Percentiles rank a stretch among this genome's conserved stretches.
Evolutionary conservation across 2,888 invertebrate genomes (phyloP).

Genomic region (Spilosoma lubricipeda): DNA sequence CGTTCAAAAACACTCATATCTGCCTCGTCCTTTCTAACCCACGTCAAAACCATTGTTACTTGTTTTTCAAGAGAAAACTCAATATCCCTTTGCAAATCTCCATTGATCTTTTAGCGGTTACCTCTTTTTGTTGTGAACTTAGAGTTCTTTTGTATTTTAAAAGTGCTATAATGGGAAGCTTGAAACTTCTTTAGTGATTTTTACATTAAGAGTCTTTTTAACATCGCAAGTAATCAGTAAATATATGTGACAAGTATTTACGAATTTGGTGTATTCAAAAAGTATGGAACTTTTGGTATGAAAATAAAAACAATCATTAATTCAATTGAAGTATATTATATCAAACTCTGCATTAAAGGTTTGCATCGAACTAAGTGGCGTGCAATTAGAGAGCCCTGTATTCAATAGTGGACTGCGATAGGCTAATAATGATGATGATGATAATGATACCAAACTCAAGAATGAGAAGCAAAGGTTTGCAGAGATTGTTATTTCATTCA

Average conservation of each 20-base stretch:
- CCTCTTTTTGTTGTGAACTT: slow-evolving; percentile 58
- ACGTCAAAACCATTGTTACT: slow-evolving; percentile 71
- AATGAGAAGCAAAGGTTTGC: no score
- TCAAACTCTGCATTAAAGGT: no score
- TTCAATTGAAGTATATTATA: no score
- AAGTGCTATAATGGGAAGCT: slow-evolving; percentile 34
- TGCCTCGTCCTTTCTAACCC: slow-evolving; percentile 56
- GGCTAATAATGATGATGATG: no score
- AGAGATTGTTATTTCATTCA: no score
- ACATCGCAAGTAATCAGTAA: neutral
- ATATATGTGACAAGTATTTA: neutral
- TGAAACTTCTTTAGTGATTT: slow-evolving; percentile 26
- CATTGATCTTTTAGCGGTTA: slow-evolving; percentile 62
- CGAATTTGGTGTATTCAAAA: neutral
- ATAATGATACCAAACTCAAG: no score
- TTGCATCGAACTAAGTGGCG: no score
- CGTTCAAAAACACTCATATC: slow-evolving; percentile 44
- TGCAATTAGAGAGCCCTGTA: no score
- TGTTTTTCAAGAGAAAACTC: slow-evolving; percentile 66
- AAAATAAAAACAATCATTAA: neutral
- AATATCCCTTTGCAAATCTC: slow-evolving; percentile 64
- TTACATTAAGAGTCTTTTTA: slow-evolving; percentile 12
- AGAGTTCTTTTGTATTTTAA: slow-evolving; percentile 33
- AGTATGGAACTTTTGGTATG: neutral
- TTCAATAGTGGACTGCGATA: no score